Base-by-base conservation (phyloP, 2,113 vertebrate genomes). In the Corvus cornix region DNA sequence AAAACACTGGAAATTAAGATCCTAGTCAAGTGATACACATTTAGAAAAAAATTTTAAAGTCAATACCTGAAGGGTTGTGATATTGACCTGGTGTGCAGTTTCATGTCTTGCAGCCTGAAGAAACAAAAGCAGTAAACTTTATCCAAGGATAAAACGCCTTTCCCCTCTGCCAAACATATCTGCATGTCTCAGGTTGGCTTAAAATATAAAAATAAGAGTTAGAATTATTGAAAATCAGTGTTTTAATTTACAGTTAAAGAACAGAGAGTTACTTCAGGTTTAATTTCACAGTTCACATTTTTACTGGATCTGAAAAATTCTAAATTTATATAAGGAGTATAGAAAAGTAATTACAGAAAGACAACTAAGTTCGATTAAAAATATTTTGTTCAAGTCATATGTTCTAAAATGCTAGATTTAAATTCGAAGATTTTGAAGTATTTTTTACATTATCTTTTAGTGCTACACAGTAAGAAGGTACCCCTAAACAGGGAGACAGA, bases 31-130 rank as follows among this genome's bases (percentile, higher is more conserved):
- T 21, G 10, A 46, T 31, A 63, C 3, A 59, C 3, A 59, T 56
- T 77, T 33, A 69, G 14, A 93, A 62, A 24, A 28, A 10, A 76
- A 60, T 35, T 64, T 78, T 33, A 7, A 94, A 93, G 30, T 55
- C 80, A 67, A 58, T 98, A 99, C 99, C 99, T 99, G 98, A 99
- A 98, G 19, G 98, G 98, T 67, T 99, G 99, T 13, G 98, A 98
- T 35, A 97, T 22, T 30, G 98, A 98, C 76, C 98, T 98, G 20
- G 97, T 96, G 84, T 98, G 98, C 12, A 97, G 80, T 97, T 99
- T 99, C 96, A 97, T 80, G 63, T 99, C 99, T 74, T 99, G 98
- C 56, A 98, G 90, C 96, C 98, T 98, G 87, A 39, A 94, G 93
- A 90, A 92, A 97, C 44, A 78, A 97, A 97, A 93, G 87, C 67